Evolutionary conservation across 2,113 vertebrate species (phyloP).

Genomic region (Microcebus tavaratra): DNA sequence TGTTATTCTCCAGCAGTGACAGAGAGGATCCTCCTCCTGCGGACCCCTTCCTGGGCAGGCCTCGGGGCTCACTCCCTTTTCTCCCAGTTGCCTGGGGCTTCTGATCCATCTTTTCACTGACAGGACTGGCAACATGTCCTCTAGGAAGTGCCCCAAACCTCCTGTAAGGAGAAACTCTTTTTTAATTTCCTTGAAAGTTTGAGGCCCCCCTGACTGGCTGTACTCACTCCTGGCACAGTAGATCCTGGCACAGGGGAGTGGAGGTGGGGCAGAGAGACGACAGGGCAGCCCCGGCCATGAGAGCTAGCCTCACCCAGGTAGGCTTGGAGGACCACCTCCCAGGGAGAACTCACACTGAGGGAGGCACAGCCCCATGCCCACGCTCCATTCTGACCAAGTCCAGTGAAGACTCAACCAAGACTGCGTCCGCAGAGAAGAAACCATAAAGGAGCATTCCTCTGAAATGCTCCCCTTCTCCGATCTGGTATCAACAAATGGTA

Average conservation of each 20-base stretch:
- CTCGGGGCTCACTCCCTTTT: not conserved
- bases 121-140: not conserved
- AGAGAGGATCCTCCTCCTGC: not conserved
- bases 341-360: not conserved
- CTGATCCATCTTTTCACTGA: not conserved
- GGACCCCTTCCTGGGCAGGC: not conserved
- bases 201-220: not conserved
- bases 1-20: not conserved
- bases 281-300: rapidly evolving
- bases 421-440: not conserved
- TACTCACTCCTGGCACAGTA: not conserved
- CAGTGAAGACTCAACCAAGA: not conserved
- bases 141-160: not conserved
- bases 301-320: too few species aligned
- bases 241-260: not conserved
- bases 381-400: too few species aligned
- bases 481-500: not conserved
- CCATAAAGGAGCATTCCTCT: not conserved
- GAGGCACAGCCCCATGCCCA: not conserved
- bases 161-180: not conserved
- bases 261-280: not conserved
- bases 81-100: not conserved
- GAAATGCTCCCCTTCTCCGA: not conserved
- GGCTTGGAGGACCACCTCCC: not conserved
- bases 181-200: not conserved